Base-by-base conservation (phyloP, 2,113 vertebrate genomes). In the Nicator chloris region DNA sequence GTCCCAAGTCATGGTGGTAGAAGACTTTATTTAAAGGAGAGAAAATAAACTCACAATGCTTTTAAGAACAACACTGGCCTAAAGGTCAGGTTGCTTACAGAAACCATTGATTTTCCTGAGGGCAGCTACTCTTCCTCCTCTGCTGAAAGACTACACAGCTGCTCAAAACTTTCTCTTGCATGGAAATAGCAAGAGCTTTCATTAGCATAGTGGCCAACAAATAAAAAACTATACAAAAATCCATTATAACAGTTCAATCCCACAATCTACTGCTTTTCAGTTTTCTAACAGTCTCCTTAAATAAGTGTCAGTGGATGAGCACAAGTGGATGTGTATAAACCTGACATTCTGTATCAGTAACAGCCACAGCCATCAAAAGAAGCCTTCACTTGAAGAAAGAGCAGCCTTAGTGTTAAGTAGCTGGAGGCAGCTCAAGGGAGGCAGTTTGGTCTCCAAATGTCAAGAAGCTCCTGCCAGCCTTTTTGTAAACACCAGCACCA, bases 391-490 rank as follows among this genome's bases (percentile, higher is more conserved):
- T 69, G 40, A 82, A 89, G 59, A 57, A 76, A 80, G 54, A 86
- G 59, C 45, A 95, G 81, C 68, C 45, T 45, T 39, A 37, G 59
- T 77, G 51, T 63, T 56, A 49, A 49, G 44, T 11, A 64, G 90
- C 68, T 90, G 90, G 26, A 51, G 45, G 80, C 64, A 90, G 84
- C 77, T 50, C 60, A 28, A 17, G 35, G 68, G 73, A 64, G 57
- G 66, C 21, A 23, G 26, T 10, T 23, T 47, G 81, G 23, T 69
- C 51, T 69, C 54, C 18, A 47, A 27, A 2, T 7, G 47, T 94
- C 65, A 97, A 79, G 79, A 99, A 97, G 31, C 63, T 95, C 63
- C 75, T 97, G 28, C 40, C 86, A 30, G 97, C 92, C 79, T 94
- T 97, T 71, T 24, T 68, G 79, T 98, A 93, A 50, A 71, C 37